These are phyloP conservation scores for Macrobrachium nipponense DNA, from an alignment of 1,140 invertebrate genomes.

Conservation along the genomic window DNA sequence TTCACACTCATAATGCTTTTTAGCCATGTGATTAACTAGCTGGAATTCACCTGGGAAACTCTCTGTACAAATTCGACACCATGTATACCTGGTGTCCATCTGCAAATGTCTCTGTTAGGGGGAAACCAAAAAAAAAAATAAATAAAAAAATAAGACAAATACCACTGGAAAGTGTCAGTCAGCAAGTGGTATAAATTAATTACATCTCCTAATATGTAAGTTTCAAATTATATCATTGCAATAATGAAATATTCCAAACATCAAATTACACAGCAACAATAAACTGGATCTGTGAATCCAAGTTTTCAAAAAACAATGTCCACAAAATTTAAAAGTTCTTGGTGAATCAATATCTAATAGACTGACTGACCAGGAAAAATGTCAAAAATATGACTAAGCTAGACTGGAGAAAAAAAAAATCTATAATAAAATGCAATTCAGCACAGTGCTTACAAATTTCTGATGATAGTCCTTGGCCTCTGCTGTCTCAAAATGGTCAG, in stretches of 20 bases:
- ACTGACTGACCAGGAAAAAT: no score
- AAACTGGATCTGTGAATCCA: no score
- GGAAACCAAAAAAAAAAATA: no score
- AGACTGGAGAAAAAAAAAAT: no score
- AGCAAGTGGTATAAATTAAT: no score
- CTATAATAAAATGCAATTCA: background rate
- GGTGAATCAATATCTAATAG: no score
- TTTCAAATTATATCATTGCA: background rate
- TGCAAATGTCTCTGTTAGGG: slow-evolving; percentile 40
- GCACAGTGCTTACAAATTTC: slow-evolving; percentile 4
- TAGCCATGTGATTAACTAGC: slow-evolving; percentile 86
- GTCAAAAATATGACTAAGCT: no score
- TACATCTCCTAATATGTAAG: background rate
- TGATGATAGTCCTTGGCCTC: slow-evolving; percentile 33
- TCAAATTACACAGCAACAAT: no score
- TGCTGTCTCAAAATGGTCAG: slow-evolving; percentile 5
- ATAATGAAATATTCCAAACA: no score
- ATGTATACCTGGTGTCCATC: slow-evolving; percentile 22
- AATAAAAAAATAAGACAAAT: background rate
- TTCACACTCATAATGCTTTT: slow-evolving; percentile 80
- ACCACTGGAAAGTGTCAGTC: no score
- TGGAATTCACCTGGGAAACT: slow-evolving; percentile 75
- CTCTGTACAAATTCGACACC: slow-evolving; percentile 69
- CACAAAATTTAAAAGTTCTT: no score
- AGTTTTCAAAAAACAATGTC: no score